These are phyloP conservation scores for Pollenia angustigena DNA, from an alignment of 2,888 invertebrate genomes.

Conservation along the genomic window DNA sequence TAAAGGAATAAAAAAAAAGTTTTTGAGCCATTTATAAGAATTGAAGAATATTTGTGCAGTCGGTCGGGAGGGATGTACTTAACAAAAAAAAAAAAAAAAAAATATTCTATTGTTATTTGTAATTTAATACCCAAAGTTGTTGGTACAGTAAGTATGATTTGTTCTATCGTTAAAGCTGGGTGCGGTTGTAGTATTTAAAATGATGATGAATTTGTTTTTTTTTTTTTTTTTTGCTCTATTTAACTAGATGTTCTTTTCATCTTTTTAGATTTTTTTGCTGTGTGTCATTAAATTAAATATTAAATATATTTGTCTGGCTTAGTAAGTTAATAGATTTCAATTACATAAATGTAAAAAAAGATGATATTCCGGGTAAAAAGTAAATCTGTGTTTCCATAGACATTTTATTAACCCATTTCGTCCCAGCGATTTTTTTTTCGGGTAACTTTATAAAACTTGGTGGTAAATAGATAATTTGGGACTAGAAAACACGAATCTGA, in stretches of 20 bases:
- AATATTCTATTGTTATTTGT: slow-evolving; percentile 46
- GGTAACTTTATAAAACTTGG: too few species aligned
- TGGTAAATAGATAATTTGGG: too few species aligned
- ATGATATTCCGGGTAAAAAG: background rate
- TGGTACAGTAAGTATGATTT: background rate
- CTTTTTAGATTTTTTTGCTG: background rate
- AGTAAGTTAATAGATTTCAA: slow-evolving; percentile 47
- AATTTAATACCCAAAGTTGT: slow-evolving; percentile 31
- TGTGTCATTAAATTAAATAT: slow-evolving; percentile 55
- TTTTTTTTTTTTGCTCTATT: slow-evolving; percentile 50
- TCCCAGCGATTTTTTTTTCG: too few species aligned
- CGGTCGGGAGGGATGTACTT: slow-evolving; percentile 5
- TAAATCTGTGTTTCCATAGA: background rate
- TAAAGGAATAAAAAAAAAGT: slow-evolving; percentile 18
- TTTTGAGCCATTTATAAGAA: slow-evolving; percentile 2
- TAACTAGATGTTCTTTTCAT: slow-evolving; percentile 32
- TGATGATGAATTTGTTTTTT: slow-evolving; percentile 25
- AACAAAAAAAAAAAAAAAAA: background rate
- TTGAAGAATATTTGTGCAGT: background rate
- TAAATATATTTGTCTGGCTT: slow-evolving; percentile 32
- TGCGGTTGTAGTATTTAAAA: slow-evolving; percentile 18
- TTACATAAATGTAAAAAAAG: slow-evolving; percentile 12
- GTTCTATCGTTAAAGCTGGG: background rate
- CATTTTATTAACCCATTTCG: background rate
- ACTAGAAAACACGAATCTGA: too few species aligned